Percentiles rank a stretch among this genome's conserved stretches.
phyloP scores from a whole-genome alignment of 2,888 invertebrate genomes.

The Idaea biselata region DNA sequence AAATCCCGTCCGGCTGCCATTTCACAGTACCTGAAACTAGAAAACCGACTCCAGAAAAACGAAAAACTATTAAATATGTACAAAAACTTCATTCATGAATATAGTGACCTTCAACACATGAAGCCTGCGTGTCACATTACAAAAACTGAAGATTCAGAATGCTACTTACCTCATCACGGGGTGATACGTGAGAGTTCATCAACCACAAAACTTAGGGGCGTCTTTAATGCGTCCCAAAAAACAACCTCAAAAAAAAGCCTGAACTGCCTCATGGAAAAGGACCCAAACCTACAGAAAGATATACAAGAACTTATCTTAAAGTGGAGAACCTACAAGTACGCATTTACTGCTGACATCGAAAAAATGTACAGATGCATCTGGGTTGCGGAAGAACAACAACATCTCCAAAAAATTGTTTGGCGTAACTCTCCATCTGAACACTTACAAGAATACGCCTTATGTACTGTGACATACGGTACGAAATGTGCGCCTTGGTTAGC shows the following conservation, averaged over 20 bases:
- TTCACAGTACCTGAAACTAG: too few relatives aligned
- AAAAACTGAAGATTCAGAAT: conserved; percentile 9
- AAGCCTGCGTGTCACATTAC: conserved; percentile 5
- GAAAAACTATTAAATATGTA: too few relatives aligned
- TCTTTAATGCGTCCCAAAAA: conserved; percentile 27
- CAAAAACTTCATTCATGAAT: too few relatives aligned
- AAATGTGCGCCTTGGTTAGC: conserved; percentile 23
- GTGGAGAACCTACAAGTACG: conserved; percentile 24
- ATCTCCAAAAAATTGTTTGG: conserved; percentile 28
- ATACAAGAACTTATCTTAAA: conserved; percentile 15
- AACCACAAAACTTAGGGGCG: conserved; percentile 24
- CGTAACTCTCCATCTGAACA: conserved; percentile 7
- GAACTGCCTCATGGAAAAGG: conserved; percentile 26
- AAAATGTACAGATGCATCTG: conserved; percentile 27
- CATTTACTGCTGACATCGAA: conserved; percentile 25
- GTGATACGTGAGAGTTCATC: conserved; percentile 19
- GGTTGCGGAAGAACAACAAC: conserved; percentile 18
- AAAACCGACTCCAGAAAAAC: too few relatives aligned
- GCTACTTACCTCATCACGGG: conserved; percentile 22
- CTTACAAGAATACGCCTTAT: conserved; percentile 13
- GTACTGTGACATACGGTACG: conserved; percentile 22
- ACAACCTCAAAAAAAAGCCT: conserved; percentile 18
- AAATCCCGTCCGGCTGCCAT: too few relatives aligned
- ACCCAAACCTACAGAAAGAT: conserved; percentile 23
- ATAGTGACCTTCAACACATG: neutral